Conservation (phyloP, 1,140 invertebrate genomes). For the Patella vulgata region DNA sequence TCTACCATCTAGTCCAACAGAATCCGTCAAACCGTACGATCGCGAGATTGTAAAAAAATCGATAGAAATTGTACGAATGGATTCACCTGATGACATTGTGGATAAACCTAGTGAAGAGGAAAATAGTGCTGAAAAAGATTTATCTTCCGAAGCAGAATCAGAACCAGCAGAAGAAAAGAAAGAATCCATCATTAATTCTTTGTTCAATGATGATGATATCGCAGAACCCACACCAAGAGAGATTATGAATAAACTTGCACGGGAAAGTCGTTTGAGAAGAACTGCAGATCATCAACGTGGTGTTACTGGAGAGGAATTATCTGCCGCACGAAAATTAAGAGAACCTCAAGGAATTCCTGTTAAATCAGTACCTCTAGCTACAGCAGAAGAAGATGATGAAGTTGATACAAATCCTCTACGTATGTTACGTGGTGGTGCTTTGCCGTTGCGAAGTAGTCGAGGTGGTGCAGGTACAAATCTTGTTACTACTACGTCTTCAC, state of each 20-base stretch:
- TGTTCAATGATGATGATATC: slow-evolving; percentile 61
- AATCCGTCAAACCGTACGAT: slow-evolving; percentile 17
- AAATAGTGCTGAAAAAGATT: slow-evolving; percentile 13
- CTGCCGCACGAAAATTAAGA: slow-evolving; percentile 37
- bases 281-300: slow-evolving; percentile 57
- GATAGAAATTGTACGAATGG: slow-evolving; percentile 32
- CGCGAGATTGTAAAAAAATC: slow-evolving; percentile 18
- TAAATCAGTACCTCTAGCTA: slow-evolving; percentile 15
- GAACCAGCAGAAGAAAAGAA: slow-evolving; percentile 3
- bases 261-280: slow-evolving; percentile 52
- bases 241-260: slow-evolving; percentile 54
- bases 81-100: slow-evolving; percentile 15
- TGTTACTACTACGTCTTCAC: slow-evolving; percentile 33
- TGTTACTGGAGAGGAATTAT: slow-evolving; percentile 25
- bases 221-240: slow-evolving; percentile 56
- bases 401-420: slow-evolving; percentile 77
- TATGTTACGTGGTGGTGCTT: slow-evolving; percentile 72
- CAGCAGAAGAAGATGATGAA: slow-evolving; percentile 48
- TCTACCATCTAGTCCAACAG: slow-evolving; percentile 6
- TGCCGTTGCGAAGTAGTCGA: slow-evolving; percentile 51
- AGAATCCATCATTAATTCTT: slow-evolving; percentile 17
- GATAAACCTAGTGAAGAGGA: slow-evolving; percentile 23
- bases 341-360: slow-evolving; percentile 60
- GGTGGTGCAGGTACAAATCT: slow-evolving; percentile 55
- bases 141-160: not conserved